Evolutionary conservation across 2,888 invertebrate genomes (phyloP).

Genomic region (Ophion obscuratus): DNA sequence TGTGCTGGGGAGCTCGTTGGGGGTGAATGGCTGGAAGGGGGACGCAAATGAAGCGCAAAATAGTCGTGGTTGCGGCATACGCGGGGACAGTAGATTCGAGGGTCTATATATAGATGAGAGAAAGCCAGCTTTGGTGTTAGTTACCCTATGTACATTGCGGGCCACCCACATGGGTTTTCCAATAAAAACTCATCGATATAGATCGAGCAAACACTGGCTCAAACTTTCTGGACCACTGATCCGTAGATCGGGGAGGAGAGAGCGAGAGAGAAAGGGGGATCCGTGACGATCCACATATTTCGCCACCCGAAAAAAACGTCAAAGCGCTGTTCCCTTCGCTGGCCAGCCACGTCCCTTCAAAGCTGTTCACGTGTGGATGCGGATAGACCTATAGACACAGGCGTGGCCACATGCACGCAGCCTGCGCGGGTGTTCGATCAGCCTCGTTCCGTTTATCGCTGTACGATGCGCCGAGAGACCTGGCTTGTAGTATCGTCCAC

Average conservation of each 20-base stretch:
- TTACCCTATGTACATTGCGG: constrained; percentile 7
- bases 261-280: constrained; percentile 44
- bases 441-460: constrained; percentile 16
- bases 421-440: constrained; percentile 24
- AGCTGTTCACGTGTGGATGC: neutral
- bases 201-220: constrained; percentile 36
- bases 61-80: constrained; percentile 29
- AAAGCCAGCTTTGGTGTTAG: constrained; percentile 25
- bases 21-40: constrained; percentile 58
- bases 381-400: neutral
- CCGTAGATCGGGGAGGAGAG: constrained; percentile 70
- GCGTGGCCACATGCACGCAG: neutral
- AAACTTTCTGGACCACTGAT: constrained; percentile 73
- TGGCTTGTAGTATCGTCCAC: neutral
- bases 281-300: constrained; percentile 63
- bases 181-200: constrained; percentile 46
- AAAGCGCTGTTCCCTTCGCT: constrained; percentile 63
- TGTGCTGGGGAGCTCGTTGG: constrained; percentile 15
- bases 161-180: constrained; percentile 45
- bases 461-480: constrained; percentile 8
- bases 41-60: constrained; percentile 68
- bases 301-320: constrained; percentile 70
- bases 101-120: constrained; percentile 13
- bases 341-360: constrained; percentile 22
- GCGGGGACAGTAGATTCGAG: constrained; percentile 9